phyloP scores from a whole-genome alignment of 2,797 vertebrate genomes.

The Eulemur albifrons region DNA sequence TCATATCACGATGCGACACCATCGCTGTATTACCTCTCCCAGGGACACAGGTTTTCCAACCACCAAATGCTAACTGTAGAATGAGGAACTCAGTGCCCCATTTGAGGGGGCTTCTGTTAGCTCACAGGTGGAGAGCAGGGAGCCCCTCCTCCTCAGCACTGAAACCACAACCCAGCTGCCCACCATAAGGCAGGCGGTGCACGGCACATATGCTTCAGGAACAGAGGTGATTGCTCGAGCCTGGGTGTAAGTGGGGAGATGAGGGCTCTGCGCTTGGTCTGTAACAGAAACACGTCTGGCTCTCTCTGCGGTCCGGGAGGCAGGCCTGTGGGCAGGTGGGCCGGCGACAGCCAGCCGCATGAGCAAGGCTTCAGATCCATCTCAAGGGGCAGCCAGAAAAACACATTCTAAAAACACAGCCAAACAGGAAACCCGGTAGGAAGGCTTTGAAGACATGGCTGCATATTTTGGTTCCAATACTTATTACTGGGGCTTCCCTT shows the following conservation, averaged over 20 bases:
- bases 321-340: neutral
- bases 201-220: neutral
- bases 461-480: neutral
- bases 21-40: neutral
- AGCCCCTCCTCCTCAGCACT: neutral
- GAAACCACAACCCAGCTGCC: neutral
- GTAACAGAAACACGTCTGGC: neutral
- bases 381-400: neutral
- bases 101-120: neutral
- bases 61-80: neutral
- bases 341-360: neutral
- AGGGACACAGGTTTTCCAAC: neutral
- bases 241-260: neutral
- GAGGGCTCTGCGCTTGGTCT: neutral
- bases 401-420: neutral
- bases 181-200: neutral
- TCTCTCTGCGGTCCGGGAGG: neutral
- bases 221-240: neutral
- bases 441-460: neutral
- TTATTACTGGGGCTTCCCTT: neutral
- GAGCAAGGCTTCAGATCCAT: neutral
- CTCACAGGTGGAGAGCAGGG: neutral
- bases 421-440: neutral
- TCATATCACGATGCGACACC: neutral
- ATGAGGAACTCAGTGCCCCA: neutral